Conservation (phyloP, 64 coral and sea anemone genomes). For the Montipora capricornis region DNA sequence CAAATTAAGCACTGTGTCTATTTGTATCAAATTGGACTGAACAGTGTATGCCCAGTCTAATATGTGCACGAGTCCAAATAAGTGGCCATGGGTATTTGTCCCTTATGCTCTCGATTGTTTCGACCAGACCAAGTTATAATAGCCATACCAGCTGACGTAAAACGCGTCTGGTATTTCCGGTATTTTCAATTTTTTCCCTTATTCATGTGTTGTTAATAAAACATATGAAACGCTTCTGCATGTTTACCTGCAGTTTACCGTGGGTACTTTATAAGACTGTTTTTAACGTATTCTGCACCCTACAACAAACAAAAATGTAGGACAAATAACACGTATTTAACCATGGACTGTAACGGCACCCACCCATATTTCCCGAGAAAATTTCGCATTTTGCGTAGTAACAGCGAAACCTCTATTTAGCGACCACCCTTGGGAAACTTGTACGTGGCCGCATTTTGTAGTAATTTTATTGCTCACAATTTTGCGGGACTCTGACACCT, state of each 20-base stretch:
- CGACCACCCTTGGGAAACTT: neutral
- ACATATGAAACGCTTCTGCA: neutral
- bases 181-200: neutral
- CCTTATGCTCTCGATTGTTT: too few species aligned
- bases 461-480: neutral
- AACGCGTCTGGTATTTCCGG: neutral
- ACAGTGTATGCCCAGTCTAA: too few species aligned
- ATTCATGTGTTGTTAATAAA: neutral
- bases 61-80: too few species aligned
- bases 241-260: neutral
- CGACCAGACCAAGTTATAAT: too few species aligned
- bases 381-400: neutral
- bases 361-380: neutral
- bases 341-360: neutral
- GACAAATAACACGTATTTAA: neutral
- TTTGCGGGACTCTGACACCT: neutral
- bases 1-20: neutral
- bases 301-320: conserved; percentile 3
- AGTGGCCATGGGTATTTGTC: too few species aligned
- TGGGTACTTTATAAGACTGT: neutral
- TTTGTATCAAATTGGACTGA: conserved; percentile 5
- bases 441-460: neutral
- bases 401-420: conserved; percentile 10
- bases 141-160: too few species aligned
- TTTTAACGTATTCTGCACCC: neutral